These are phyloP conservation scores for Heteromurus nitidus DNA, from an alignment of 2,888 invertebrate genomes.

Conservation along the genomic window DNA sequence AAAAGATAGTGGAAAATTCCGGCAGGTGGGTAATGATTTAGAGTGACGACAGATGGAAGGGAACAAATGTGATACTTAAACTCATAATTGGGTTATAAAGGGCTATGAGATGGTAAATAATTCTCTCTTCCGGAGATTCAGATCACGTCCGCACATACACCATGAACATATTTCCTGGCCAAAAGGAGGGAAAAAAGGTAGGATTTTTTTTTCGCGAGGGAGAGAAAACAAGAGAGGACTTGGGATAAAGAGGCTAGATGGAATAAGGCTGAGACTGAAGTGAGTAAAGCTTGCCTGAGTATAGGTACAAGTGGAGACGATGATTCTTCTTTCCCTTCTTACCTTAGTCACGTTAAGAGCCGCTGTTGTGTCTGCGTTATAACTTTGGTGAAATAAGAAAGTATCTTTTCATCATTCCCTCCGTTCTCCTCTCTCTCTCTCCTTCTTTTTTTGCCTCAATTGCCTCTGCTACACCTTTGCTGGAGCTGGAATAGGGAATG, in stretches of 20 bases:
- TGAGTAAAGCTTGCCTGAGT: no score
- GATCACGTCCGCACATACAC: slow-evolving; percentile 60
- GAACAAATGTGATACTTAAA: slow-evolving; percentile 64
- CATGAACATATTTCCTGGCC: slow-evolving; percentile 59
- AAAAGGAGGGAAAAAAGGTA: slow-evolving; percentile 24
- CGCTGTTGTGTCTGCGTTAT: slow-evolving; percentile 38
- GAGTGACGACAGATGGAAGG: slow-evolving; percentile 63
- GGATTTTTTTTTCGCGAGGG: no score
- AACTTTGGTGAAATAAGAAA: slow-evolving; percentile 49
- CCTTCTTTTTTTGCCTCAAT: background rate
- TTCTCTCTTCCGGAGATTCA: slow-evolving; percentile 59
- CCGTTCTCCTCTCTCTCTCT: slow-evolving; percentile 6
- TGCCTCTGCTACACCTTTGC: background rate
- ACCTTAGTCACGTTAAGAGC: background rate
- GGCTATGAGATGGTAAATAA: slow-evolving; percentile 64
- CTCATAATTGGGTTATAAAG: slow-evolving; percentile 65
- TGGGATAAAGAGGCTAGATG: slow-evolving; percentile 10
- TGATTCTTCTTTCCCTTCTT: no score
- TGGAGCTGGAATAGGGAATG: no score
- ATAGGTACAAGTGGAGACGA: no score
- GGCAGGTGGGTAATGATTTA: slow-evolving; percentile 65
- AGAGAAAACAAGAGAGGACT: slow-evolving; percentile 8
- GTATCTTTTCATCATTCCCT: slow-evolving; percentile 39
- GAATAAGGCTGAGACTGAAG: background rate
- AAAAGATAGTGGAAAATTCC: no score